A percentile compares a stretch with the other conserved stretches of the same genome.
Conservation (phyloP, 2,113 vertebrate genomes). For the Forbesichthys agassizii region DNA sequence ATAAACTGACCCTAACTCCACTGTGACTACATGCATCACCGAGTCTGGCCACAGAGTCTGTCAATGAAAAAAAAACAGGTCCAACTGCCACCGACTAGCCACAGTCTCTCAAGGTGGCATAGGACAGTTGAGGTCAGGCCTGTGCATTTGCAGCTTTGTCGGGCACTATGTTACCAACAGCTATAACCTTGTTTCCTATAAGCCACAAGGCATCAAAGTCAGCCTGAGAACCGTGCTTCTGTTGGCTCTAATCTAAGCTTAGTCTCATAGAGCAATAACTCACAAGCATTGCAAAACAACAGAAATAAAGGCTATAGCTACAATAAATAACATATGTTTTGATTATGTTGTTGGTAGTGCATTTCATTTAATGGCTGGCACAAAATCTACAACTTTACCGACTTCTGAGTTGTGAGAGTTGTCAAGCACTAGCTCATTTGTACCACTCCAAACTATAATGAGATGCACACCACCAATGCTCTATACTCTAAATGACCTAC, state of each 20-base stretch:
- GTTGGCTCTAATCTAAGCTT: neutral
- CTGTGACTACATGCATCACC: slow-evolving; percentile 43
- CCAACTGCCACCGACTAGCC: slow-evolving; percentile 11
- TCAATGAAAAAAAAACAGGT: slow-evolving; percentile 8
- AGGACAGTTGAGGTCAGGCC: slow-evolving; percentile 42
- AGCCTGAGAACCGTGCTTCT: neutral
- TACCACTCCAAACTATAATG: too few relatives aligned
- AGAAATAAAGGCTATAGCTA: too few relatives aligned
- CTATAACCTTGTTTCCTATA: neutral
- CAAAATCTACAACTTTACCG: too few relatives aligned
- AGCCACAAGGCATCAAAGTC: slow-evolving; percentile 8
- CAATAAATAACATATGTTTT: too few relatives aligned
- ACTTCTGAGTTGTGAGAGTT: too few relatives aligned
- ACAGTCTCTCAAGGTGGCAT: slow-evolving; percentile 20
- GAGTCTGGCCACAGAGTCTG: slow-evolving; percentile 13
- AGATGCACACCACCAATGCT: too few relatives aligned
- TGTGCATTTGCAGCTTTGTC: neutral
- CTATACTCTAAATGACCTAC: too few relatives aligned
- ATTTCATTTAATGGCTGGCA: too few relatives aligned
- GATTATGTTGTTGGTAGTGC: too few relatives aligned
- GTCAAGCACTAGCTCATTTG: too few relatives aligned
- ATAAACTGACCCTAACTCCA: slow-evolving; percentile 56
- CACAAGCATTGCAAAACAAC: too few relatives aligned
- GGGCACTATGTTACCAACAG: slow-evolving; percentile 23
- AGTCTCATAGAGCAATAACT: too few relatives aligned